Conservation (phyloP, 2,888 invertebrate species). For the Drosophila nr. perissopoda region DNA sequence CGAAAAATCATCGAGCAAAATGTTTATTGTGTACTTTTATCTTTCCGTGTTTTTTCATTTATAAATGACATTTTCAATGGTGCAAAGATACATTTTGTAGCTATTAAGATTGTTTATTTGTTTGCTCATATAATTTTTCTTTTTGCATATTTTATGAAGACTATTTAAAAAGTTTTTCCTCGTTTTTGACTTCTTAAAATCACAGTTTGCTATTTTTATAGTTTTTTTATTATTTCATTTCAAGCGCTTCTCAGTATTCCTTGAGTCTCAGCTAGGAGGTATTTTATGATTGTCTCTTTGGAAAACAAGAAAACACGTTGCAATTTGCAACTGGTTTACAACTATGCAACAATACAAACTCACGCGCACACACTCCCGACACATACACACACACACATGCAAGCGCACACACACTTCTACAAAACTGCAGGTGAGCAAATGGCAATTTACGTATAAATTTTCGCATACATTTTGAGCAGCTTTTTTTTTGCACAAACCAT, state of each 20-base stretch:
- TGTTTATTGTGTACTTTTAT: conserved; percentile 7
- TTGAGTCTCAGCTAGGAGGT: conserved; percentile 9
- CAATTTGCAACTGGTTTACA: conserved; percentile 80
- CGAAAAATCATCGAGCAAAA: conserved; percentile 20
- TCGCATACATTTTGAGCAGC: conserved; percentile 26
- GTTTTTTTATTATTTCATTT: not conserved
- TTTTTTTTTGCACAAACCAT: conserved; percentile 14
- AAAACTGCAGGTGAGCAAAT: conserved; percentile 72
- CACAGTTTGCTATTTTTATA: not conserved
- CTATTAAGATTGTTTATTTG: not conserved
- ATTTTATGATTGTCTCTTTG: conserved; percentile 48
- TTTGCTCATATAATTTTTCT: conserved; percentile 2
- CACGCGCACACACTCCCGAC: conserved; percentile 18
- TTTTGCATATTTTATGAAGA: not conserved
- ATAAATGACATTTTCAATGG: not conserved
- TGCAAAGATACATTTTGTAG: not conserved
- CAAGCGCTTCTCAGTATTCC: conserved; percentile 2
- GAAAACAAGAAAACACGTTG: conserved; percentile 70
- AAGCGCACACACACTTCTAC: conserved; percentile 18
- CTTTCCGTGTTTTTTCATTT: not conserved
- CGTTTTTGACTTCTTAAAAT: not conserved
- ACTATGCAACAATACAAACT: conserved; percentile 70
- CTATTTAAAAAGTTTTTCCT: not conserved
- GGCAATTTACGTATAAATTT: conserved; percentile 56
- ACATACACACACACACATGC: conserved; percentile 17